Base-by-base conservation (phyloP, 1,140 invertebrate genomes). In the Metaphire vulgaris region DNA sequence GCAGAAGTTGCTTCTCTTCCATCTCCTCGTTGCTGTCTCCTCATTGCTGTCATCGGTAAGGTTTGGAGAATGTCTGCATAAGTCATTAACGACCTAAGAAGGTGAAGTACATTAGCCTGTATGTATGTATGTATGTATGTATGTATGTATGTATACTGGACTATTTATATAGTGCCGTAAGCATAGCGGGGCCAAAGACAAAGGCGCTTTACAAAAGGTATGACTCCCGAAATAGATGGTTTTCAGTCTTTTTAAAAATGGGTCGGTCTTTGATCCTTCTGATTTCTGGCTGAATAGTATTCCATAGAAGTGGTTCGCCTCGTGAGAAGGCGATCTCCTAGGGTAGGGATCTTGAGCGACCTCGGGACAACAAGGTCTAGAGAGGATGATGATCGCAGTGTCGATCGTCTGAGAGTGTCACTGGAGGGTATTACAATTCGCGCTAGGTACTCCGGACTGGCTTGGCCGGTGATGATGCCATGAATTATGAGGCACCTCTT, bases 101-200 rank as follows among this genome's bases (percentile, higher is more conserved):
- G n/a, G n/a, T n/a, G n/a, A n/a, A n/a, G n/a, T 69, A 69, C 28
- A 31, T 28, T 6, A 14, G 26, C 28, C 6, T 69, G 26, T 69
- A 69, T 69, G 67, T 69, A 69, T 69, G 67, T 69, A 69, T 69
- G 26, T 69, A 69, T 69, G 26, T 69, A 69, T 69, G 26, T 69
- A 69, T 69, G 67, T 69, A 69, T 69, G 26, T 69, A 69, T 69
- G 26, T 69, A 26, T 69, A 31, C 28, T 6, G 6, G 26, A 14
- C n/a, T 69, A 31, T 69, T 14, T 69, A 31, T 69, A 69, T 69
- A 31, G 6, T 14, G 6, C 2, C 28, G 30, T 69, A 31, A 28
- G 28, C 28, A 31, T 69, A n/a, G n/a, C n/a, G n/a, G n/a, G n/a
- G n/a, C n/a, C n/a, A n/a, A n/a, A n/a, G n/a, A n/a, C n/a, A n/a